phyloP scores from a whole-genome alignment of 1,140 invertebrate species.

The Aphelinus certus region DNA sequence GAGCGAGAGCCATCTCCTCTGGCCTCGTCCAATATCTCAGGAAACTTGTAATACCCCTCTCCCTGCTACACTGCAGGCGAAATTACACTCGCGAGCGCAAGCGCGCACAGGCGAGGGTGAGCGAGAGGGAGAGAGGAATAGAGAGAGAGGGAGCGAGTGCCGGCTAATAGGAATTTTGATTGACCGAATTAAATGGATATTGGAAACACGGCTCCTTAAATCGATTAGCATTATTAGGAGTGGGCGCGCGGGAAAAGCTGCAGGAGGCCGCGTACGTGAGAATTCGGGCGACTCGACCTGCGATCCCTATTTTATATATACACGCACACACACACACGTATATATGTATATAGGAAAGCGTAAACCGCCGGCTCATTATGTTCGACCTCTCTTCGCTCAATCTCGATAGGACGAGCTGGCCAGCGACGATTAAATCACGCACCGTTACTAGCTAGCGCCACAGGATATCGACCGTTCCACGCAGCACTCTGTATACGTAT shows the following conservation, averaged over 20 bases:
- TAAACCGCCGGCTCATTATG: slow-evolving; percentile 32
- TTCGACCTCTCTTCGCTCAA: not conserved
- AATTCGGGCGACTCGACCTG: slow-evolving; percentile 2
- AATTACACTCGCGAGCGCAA: slow-evolving; percentile 55
- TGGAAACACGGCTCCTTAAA: slow-evolving; percentile 57
- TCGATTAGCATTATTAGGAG: slow-evolving; percentile 59
- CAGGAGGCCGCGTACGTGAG: not conserved
- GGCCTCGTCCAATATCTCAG: slow-evolving; percentile 55
- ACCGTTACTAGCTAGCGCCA: not conserved
- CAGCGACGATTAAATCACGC: slow-evolving; percentile 19
- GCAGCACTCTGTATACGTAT: not conserved
- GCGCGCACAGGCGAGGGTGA: too few species aligned
- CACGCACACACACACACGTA: too few species aligned
- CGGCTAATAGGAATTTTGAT: slow-evolving; percentile 66
- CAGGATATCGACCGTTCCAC: not conserved
- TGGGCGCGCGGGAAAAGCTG: slow-evolving; percentile 33
- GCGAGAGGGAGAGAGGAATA: too few species aligned
- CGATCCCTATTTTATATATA: too few species aligned
- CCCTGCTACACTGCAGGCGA: slow-evolving; percentile 51
- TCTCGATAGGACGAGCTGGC: not conserved
- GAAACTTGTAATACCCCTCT: slow-evolving; percentile 57
- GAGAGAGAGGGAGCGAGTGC: too few species aligned
- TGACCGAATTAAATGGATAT: slow-evolving; percentile 67
- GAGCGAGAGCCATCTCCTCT: slow-evolving; percentile 31
- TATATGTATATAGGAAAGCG: slow-evolving; percentile 39